Conservation (phyloP, 2,888 invertebrate genomes). For the Eristalinus aeneus region DNA sequence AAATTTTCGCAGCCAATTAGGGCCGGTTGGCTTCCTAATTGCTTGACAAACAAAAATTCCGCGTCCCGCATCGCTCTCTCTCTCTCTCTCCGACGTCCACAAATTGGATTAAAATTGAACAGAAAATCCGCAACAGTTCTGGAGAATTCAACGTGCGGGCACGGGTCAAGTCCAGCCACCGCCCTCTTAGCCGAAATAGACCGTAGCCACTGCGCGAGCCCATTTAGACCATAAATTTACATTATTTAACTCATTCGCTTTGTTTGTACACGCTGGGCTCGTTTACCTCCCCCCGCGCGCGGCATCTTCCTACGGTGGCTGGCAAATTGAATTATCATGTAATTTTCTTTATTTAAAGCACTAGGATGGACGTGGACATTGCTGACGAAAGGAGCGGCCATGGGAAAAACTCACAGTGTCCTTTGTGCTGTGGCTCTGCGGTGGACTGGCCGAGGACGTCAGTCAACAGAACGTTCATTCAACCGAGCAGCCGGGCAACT, state of each 20-base stretch:
- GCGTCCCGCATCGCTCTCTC: background rate
- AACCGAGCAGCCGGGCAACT: constrained; percentile 43
- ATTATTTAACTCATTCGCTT: constrained; percentile 48
- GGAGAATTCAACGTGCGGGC: constrained; percentile 16
- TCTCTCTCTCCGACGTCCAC: background rate
- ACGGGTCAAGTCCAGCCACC: background rate
- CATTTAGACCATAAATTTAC: constrained; percentile 44
- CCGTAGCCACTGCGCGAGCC: constrained; percentile 19
- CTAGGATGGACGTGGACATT: constrained; percentile 6
- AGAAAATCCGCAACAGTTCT: constrained; percentile 21
- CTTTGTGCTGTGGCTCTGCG: constrained; percentile 14
- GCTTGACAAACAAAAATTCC: constrained; percentile 53
- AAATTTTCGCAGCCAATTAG: constrained; percentile 63
- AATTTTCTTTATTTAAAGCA: constrained; percentile 54
- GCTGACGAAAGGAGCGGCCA: background rate
- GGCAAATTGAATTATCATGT: constrained; percentile 60
- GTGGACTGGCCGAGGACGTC: constrained; percentile 2
- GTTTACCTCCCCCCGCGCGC: background rate
- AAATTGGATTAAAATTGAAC: constrained; percentile 66
- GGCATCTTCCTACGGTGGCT: background rate
- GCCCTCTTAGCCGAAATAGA: background rate
- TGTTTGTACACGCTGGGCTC: constrained; percentile 11
- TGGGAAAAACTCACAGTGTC: constrained; percentile 27
- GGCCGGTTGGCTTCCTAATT: constrained; percentile 50
- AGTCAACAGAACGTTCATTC: constrained; percentile 50